These are phyloP conservation scores for Prionace glauca DNA, from an alignment of 2,797 vertebrate genomes.

Conservation along the genomic window DNA sequence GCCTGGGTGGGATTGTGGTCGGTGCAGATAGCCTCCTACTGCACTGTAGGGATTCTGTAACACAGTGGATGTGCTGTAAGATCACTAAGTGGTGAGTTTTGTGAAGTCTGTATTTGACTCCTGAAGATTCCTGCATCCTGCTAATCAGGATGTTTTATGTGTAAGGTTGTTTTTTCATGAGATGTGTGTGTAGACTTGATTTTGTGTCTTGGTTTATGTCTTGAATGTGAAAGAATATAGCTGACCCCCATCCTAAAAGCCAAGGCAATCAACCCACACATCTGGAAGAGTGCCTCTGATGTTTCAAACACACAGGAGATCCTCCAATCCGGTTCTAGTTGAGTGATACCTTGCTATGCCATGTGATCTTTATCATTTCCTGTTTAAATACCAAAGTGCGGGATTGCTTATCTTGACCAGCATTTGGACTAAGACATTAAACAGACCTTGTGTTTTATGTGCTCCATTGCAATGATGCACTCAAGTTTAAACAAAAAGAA, in stretches of 20 bases:
- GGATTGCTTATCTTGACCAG: background rate
- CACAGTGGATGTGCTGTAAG: background rate
- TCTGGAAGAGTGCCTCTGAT: no score
- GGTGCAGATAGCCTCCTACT: no score
- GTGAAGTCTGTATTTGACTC: background rate
- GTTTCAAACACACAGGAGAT: background rate
- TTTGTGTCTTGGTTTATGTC: background rate
- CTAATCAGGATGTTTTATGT: background rate
- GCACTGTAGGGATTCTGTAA: no score
- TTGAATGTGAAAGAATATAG: background rate
- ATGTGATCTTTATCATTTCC: constrained; percentile 11
- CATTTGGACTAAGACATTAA: background rate
- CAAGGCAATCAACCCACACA: background rate
- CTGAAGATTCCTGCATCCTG: background rate
- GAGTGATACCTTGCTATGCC: background rate
- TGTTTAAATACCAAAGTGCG: constrained; percentile 18
- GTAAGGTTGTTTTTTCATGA: background rate
- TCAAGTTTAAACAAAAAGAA: background rate
- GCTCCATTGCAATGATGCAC: background rate
- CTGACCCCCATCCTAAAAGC: background rate
- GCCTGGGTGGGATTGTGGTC: no score
- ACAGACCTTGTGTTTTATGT: no score
- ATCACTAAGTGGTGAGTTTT: background rate
- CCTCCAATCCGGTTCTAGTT: background rate
- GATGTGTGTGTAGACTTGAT: background rate